Percentiles rank a stretch among this genome's conserved stretches.
These are phyloP conservation scores for cattle (Bos taurus) DNA, from an alignment of 2,113 vertebrate species.

Conservation along the genomic window DNA sequence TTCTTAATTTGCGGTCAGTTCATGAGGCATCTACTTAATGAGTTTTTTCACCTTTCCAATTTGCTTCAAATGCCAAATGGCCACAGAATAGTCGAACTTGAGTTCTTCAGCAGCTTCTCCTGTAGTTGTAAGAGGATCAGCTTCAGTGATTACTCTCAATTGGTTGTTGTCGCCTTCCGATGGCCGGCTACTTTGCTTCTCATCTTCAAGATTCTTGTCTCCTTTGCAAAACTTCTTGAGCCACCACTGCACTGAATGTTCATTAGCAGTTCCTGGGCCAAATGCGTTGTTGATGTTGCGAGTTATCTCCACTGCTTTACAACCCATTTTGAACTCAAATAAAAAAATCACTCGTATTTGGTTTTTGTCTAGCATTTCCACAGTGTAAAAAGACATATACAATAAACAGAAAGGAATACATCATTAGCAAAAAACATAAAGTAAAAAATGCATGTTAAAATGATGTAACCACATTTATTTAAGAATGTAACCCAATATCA, in stretches of 20 bases:
- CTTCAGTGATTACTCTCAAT: background rate
- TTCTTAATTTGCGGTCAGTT: background rate
- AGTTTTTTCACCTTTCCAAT: background rate
- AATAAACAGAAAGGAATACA: background rate
- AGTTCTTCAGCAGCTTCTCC: background rate
- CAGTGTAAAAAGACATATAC: background rate
- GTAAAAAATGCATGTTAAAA: background rate
- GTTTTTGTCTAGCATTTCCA: background rate
- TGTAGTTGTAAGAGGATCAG: background rate
- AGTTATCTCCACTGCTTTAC: background rate
- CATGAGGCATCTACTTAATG: background rate
- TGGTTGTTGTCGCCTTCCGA: background rate
- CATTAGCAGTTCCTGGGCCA: background rate
- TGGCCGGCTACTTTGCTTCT: background rate
- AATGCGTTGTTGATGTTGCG: background rate
- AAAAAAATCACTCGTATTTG: background rate
- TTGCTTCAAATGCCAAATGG: background rate
- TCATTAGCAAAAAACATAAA: background rate
- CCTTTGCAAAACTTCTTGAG: background rate
- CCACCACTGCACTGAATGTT: background rate
- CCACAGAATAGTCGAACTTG: background rate
- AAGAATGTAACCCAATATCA: background rate
- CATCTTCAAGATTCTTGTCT: background rate
- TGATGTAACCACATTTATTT: background rate
- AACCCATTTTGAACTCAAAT: background rate